phyloP scores from a whole-genome alignment of 2,113 vertebrate species.

The Pipa parva region DNA sequence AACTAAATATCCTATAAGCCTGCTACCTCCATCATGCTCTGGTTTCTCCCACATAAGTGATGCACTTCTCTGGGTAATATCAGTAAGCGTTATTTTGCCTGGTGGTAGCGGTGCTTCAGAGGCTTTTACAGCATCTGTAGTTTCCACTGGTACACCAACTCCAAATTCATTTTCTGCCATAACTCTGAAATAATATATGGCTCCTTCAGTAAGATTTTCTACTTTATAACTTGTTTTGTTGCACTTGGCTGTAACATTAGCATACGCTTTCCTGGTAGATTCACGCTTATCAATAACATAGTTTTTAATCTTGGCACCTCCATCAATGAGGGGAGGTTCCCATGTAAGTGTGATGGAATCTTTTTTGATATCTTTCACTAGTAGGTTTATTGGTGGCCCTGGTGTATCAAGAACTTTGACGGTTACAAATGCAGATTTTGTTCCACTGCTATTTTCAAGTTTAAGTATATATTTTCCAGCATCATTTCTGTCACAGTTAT shows the following conservation, averaged over 20 bases:
- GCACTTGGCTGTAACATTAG: conserved; percentile 87
- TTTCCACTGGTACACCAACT: conserved; percentile 81
- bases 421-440: conserved; percentile 91
- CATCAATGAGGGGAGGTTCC: conserved; percentile 93
- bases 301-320: conserved; percentile 89
- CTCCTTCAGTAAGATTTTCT: conserved; percentile 87
- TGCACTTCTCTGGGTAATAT: conserved; percentile 84
- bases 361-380: conserved; percentile 86
- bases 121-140: conserved; percentile 78
- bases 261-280: conserved; percentile 87
- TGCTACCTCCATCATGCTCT: conserved; percentile 92
- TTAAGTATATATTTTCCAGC: conserved; percentile 90
- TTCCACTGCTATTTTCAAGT: conserved; percentile 86
- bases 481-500: conserved; percentile 92
- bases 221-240: conserved; percentile 88
- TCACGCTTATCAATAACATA: conserved; percentile 96
- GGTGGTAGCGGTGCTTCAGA: conserved; percentile 90
- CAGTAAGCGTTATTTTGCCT: conserved; percentile 87
- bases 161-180: conserved; percentile 98
- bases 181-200: conserved; percentile 92
- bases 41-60: conserved; percentile 95
- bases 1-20: conserved; percentile 87
- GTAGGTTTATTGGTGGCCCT: conserved; percentile 81
- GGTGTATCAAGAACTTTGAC: conserved; percentile 95
- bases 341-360: conserved; percentile 83